These are phyloP conservation scores for Dasypolia templi DNA, from an alignment of 2,888 invertebrate species.

Conservation along the genomic window DNA sequence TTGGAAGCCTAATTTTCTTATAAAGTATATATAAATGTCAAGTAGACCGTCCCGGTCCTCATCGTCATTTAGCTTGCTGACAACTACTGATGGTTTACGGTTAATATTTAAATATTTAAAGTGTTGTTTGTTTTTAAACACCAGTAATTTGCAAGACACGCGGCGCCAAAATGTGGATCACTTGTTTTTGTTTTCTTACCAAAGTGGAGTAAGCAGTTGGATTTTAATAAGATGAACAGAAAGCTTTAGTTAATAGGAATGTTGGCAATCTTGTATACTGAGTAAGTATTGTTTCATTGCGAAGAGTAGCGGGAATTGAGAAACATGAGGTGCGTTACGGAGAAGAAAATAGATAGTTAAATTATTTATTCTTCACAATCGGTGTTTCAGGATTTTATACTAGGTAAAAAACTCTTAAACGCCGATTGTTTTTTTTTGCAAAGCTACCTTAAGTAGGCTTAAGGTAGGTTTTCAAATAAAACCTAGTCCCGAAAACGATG, in stretches of 20 bases:
- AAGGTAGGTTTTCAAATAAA: neutral
- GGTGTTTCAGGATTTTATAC: conserved; percentile 3
- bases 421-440: no score
- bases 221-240: neutral
- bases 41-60: conserved; percentile 38
- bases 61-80: conserved; percentile 39
- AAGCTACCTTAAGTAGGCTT: no score
- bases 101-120: conserved; percentile 54
- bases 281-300: neutral
- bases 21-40: conserved; percentile 62
- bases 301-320: neutral
- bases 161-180: conserved; percentile 15
- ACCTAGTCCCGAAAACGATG: neutral
- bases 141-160: conserved; percentile 37
- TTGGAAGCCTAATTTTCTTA: conserved; percentile 58
- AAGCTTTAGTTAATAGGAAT: neutral
- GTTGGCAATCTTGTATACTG: no score
- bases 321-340: neutral
- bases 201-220: conserved; percentile 2
- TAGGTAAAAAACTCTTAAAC: no score
- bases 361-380: neutral
- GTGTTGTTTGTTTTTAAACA: conserved; percentile 35
- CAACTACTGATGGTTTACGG: conserved; percentile 44
- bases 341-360: neutral
- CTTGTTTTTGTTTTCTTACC: conserved; percentile 3